Percentiles rank a stretch among this genome's conserved stretches.
These are phyloP conservation scores for Ophioderma brevispina DNA, from an alignment of 35 echinoderm and acorn worm genomes.

Conservation along the genomic window DNA sequence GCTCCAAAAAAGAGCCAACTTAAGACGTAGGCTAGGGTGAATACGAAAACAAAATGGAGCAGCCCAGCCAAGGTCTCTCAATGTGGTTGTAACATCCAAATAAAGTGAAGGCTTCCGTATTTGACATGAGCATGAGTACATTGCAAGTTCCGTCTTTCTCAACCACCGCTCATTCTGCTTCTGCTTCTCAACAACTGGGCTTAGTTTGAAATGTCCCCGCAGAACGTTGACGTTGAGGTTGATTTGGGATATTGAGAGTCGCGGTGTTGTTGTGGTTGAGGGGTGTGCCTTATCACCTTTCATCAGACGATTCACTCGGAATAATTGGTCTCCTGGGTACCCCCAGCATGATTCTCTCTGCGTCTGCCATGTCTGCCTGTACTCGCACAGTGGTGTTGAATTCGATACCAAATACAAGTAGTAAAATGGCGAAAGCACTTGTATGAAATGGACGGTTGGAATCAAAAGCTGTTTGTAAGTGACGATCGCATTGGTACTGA, in stretches of 20 bases:
- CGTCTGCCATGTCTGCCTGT: too few relatives aligned
- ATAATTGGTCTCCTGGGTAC: too few relatives aligned
- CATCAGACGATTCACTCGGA: too few relatives aligned
- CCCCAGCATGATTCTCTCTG: too few relatives aligned
- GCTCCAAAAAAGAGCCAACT: constrained; percentile 92
- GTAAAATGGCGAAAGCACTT: too few relatives aligned
- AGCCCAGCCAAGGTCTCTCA: constrained; percentile 90
- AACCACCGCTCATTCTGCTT: constrained; percentile 89
- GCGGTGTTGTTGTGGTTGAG: background rate
- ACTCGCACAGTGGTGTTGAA: too few relatives aligned
- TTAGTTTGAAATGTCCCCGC: constrained; percentile 74
- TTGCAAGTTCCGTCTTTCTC: constrained; percentile 85
- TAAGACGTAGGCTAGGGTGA: constrained; percentile 80
- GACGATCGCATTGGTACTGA: too few relatives aligned
- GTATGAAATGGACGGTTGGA: too few relatives aligned
- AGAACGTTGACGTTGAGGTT: constrained; percentile 60
- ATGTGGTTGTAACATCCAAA: constrained; percentile 86
- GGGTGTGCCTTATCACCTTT: too few relatives aligned
- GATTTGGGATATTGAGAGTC: background rate
- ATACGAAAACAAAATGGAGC: constrained; percentile 72
- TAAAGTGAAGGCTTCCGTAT: constrained; percentile 60
- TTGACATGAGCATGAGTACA: constrained; percentile 74
- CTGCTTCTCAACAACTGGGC: constrained; percentile 51
- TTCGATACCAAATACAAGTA: too few relatives aligned
- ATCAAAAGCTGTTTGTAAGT: too few relatives aligned